Conservation (phyloP, 1,140 invertebrate species). For the Zaprionus ghesquierei region DNA sequence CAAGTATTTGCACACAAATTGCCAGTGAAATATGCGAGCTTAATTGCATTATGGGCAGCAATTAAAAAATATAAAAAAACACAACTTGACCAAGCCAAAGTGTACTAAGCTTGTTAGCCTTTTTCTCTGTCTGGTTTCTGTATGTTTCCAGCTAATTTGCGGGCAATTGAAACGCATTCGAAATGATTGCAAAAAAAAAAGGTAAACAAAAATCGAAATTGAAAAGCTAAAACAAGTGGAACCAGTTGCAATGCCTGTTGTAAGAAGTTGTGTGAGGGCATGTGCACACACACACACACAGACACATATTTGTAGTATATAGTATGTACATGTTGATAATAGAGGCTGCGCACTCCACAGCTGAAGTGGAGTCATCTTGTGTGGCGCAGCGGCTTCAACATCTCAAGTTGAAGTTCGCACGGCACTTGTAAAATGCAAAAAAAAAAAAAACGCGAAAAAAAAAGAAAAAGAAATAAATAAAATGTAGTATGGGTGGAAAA, state of each 20-base stretch:
- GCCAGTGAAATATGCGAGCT: slow-evolving; percentile 60
- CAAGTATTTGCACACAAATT: slow-evolving; percentile 51
- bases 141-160: slow-evolving; percentile 36
- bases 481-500: slow-evolving; percentile 59
- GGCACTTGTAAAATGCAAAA: slow-evolving; percentile 67
- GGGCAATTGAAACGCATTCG: slow-evolving; percentile 70
- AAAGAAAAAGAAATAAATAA: slow-evolving; percentile 43
- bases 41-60: slow-evolving; percentile 67
- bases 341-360: background rate
- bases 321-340: slow-evolving; percentile 5
- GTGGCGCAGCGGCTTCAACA: slow-evolving; percentile 53
- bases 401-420: slow-evolving; percentile 76
- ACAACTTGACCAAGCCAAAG: slow-evolving; percentile 24
- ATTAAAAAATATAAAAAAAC: slow-evolving; percentile 52
- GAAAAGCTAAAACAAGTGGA: slow-evolving; percentile 60
- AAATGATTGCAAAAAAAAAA: slow-evolving; percentile 52
- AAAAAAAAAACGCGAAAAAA: slow-evolving; percentile 24
- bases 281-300: background rate
- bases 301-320: background rate
- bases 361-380: slow-evolving; percentile 65
- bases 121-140: slow-evolving; percentile 3
- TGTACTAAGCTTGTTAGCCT: slow-evolving; percentile 12
- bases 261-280: background rate
- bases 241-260: slow-evolving; percentile 47
- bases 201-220: slow-evolving; percentile 44